These are phyloP conservation scores for Oreochromis grahami DNA, from an alignment of 2,797 vertebrate species.

Conservation along the genomic window DNA sequence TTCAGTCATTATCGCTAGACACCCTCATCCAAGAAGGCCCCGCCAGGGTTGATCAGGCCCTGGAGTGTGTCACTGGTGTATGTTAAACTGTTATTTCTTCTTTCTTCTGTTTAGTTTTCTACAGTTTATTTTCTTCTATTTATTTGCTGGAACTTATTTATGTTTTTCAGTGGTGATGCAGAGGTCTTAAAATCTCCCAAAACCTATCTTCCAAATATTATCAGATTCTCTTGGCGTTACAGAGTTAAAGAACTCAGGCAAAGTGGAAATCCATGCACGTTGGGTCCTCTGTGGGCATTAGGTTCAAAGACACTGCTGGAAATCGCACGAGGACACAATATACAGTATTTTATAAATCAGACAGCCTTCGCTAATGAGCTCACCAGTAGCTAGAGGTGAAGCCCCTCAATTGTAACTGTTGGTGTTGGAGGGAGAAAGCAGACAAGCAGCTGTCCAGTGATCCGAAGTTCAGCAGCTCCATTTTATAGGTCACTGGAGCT, in stretches of 20 bases:
- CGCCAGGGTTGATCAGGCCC: not conserved
- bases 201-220: not conserved
- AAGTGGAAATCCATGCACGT: not conserved
- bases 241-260: not conserved
- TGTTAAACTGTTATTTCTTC: not conserved
- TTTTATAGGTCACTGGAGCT: not conserved
- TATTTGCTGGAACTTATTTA: not conserved
- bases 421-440: not conserved
- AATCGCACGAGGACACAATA: not conserved
- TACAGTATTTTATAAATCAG: not conserved
- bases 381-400: not conserved
- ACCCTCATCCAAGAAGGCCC: not conserved
- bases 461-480: not conserved
- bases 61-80: not conserved
- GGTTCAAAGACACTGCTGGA: not conserved
- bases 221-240: not conserved
- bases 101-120: not conserved
- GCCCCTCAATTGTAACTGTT: not conserved
- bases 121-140: not conserved
- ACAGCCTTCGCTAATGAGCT: not conserved
- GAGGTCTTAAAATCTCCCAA: not conserved
- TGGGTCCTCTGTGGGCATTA: not conserved
- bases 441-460: not conserved
- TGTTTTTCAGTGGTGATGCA: not conserved
- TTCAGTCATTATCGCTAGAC: not conserved